A percentile compares a stretch with the other conserved stretches of the same genome.
phyloP scores from a whole-genome alignment of 2,113 vertebrate genomes.

The Acanthisitta chloris region DNA sequence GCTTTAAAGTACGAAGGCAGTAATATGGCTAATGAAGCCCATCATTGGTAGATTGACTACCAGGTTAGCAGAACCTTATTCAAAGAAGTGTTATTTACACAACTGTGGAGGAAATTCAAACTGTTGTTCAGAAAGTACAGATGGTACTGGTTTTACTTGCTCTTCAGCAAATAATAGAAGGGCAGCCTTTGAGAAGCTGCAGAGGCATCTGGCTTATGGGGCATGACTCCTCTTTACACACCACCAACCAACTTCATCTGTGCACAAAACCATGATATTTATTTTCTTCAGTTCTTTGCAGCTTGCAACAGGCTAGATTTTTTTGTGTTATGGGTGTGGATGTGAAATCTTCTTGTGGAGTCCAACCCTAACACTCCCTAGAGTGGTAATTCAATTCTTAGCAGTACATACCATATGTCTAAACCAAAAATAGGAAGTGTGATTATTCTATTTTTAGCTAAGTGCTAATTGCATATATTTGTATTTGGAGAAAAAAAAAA shows the following conservation, averaged over 20 bases:
- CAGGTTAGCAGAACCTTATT: not conserved
- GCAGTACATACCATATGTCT: not conserved
- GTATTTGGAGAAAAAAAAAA: not conserved
- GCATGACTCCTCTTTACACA: not conserved
- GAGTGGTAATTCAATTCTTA: not conserved
- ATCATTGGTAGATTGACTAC: not conserved
- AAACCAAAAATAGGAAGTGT: not conserved
- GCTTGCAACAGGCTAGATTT: not conserved
- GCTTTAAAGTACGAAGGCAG: not conserved
- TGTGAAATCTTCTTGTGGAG: not conserved
- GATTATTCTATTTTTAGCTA: not conserved
- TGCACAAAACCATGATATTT: not conserved
- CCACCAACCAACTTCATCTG: not conserved
- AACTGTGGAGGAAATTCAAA: not conserved
- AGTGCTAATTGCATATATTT: not conserved
- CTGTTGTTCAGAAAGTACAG: not conserved
- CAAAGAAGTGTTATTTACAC: not conserved
- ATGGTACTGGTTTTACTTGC: not conserved
- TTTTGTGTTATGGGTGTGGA: not conserved
- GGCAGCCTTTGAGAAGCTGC: not conserved
- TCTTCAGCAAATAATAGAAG: not conserved
- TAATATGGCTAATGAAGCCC: not conserved
- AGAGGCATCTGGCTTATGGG: not conserved
- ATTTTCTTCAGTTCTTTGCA: not conserved
- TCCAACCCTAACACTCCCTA: not conserved